Evolutionary conservation across 2,113 vertebrate species (phyloP).

Genomic region (Spilogale gracilis): DNA sequence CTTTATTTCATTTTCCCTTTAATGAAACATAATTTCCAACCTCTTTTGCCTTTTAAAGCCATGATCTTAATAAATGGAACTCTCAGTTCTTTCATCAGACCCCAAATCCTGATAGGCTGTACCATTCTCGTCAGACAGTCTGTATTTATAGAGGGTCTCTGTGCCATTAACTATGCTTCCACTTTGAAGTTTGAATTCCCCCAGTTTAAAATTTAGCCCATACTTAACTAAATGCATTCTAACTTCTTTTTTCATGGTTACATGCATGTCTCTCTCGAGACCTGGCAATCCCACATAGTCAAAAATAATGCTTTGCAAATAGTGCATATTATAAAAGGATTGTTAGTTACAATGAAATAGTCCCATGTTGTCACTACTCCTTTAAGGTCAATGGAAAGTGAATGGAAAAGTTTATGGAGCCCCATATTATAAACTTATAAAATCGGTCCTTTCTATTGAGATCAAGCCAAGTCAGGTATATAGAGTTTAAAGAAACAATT

Average conservation of each 20-base stretch:
- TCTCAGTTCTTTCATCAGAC: constrained; percentile 1
- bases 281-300: not conserved
- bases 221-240: not conserved
- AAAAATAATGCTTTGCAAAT: not conserved
- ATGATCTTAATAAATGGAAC: not conserved
- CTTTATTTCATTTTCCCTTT: constrained; percentile 19
- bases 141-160: not conserved
- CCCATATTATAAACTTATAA: not conserved
- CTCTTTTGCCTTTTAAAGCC: constrained; percentile 47
- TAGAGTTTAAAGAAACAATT: not conserved
- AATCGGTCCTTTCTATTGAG: not conserved
- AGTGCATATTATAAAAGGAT: not conserved
- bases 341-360: not conserved
- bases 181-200: constrained; percentile 30
- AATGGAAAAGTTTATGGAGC: not conserved
- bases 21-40: constrained; percentile 28
- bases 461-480: not conserved
- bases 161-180: not conserved
- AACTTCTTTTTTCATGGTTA: not conserved
- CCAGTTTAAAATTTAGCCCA: not conserved
- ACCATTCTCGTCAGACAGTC: not conserved
- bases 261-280: not conserved
- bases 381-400: not conserved
- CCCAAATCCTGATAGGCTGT: not conserved
- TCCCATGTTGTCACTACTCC: not conserved